A percentile compares a stretch with the other conserved stretches of the same genome.
Evolutionary conservation across 2,797 vertebrate species (phyloP).

Genomic region (Eulemur albifrons): DNA sequence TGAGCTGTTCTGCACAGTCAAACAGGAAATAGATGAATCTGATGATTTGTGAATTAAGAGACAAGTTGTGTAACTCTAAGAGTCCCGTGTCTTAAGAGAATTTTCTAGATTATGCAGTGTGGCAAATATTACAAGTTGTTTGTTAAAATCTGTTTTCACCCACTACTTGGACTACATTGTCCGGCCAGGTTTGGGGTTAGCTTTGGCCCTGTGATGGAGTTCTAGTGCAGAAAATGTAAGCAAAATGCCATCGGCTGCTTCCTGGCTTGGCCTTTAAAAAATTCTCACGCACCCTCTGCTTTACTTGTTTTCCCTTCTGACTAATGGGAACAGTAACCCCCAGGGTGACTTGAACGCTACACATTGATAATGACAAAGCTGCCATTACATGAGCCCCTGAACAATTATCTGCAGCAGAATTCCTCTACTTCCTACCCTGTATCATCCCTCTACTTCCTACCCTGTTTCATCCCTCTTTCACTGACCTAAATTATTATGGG

Average conservation of each 20-base stretch:
- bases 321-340: neutral
- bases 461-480: neutral
- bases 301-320: neutral
- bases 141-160: neutral
- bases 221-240: neutral
- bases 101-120: neutral
- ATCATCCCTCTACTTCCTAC: neutral
- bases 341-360: neutral
- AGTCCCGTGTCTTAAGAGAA: neutral
- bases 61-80: neutral
- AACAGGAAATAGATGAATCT: neutral
- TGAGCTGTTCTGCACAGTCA: neutral
- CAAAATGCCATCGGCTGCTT: neutral
- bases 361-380: neutral
- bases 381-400: neutral
- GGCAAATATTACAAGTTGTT: neutral
- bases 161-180: neutral
- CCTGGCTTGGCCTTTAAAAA: neutral
- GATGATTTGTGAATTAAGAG: neutral
- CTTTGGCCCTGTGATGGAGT: neutral
- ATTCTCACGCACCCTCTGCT: neutral
- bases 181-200: neutral
- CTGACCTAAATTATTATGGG: neutral
- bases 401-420: neutral
- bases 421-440: fast-evolving